phyloP scores from a whole-genome alignment of 2,113 vertebrate species.

The Montifringilla adamsi region DNA sequence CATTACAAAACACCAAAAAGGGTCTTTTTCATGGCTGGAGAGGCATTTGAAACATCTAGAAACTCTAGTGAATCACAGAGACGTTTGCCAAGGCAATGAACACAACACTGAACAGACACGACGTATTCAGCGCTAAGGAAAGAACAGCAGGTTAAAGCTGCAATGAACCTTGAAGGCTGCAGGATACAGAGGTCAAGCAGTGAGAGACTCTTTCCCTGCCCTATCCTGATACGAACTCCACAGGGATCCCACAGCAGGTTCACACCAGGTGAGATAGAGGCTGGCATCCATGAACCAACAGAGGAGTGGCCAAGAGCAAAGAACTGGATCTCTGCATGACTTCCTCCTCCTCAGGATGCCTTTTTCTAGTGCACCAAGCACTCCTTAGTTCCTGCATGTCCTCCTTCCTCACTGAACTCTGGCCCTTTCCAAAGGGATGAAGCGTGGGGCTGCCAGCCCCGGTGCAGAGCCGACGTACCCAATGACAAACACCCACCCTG shows the following conservation, averaged over 20 bases:
- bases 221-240: not conserved
- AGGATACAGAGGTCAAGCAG: not conserved
- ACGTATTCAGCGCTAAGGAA: not conserved
- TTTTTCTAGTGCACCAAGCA: not conserved
- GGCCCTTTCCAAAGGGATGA: not conserved
- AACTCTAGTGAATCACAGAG: slow-evolving; percentile 17
- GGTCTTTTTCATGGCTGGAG: not conserved
- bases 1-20: not conserved
- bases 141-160: not conserved
- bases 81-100: not conserved
- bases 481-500: not conserved
- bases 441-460: not conserved
- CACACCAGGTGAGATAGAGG: not conserved
- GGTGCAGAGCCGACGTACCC: rapidly evolving
- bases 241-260: not conserved
- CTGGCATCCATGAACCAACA: not conserved
- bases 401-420: not conserved
- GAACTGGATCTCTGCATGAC: rapidly evolving
- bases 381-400: not conserved
- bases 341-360: not conserved
- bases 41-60: slow-evolving; percentile 33
- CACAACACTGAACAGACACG: not conserved
- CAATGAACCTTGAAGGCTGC: not conserved
- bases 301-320: not conserved
- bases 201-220: not conserved